Conservation (phyloP, 2,113 vertebrate genomes). For the Actenoides hombroni region DNA sequence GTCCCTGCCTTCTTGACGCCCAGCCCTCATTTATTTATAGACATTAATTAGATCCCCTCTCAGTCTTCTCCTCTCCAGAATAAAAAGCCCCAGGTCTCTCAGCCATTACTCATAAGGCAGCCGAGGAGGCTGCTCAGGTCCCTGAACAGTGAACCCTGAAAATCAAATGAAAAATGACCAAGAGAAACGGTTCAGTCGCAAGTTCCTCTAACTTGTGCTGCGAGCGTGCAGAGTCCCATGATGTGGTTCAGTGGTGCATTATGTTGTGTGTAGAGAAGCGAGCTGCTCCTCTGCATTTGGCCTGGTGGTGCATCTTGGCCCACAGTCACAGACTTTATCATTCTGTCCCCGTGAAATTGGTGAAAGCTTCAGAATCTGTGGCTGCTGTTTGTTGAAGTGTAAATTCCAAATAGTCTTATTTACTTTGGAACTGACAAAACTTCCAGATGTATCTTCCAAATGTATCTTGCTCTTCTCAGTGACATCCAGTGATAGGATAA, state of each 20-base stretch:
- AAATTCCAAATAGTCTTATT: neutral
- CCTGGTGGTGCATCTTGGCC: neutral
- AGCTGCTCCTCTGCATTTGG: neutral
- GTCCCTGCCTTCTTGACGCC: too few species aligned
- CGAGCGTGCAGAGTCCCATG: accelerated
- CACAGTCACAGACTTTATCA: accelerated
- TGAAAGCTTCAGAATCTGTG: neutral
- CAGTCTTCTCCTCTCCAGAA: too few species aligned
- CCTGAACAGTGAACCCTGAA: neutral
- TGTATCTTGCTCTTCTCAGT: too few species aligned
- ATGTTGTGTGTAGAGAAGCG: accelerated
- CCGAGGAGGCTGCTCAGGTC: neutral
- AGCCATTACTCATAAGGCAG: too few species aligned
- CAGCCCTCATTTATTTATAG: too few species aligned
- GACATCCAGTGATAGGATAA: too few species aligned
- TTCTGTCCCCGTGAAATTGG: neutral
- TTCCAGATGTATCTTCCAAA: neutral
- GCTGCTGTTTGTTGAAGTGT: neutral
- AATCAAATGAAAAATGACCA: neutral
- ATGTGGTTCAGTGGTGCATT: neutral
- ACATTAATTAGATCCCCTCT: too few species aligned
- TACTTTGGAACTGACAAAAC: neutral
- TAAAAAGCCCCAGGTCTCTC: too few species aligned
- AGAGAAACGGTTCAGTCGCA: neutral
- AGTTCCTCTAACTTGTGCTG: neutral